Evolutionary conservation across 1,140 invertebrate species (phyloP).

Genomic region (Pseudomyrmex gracilis): DNA sequence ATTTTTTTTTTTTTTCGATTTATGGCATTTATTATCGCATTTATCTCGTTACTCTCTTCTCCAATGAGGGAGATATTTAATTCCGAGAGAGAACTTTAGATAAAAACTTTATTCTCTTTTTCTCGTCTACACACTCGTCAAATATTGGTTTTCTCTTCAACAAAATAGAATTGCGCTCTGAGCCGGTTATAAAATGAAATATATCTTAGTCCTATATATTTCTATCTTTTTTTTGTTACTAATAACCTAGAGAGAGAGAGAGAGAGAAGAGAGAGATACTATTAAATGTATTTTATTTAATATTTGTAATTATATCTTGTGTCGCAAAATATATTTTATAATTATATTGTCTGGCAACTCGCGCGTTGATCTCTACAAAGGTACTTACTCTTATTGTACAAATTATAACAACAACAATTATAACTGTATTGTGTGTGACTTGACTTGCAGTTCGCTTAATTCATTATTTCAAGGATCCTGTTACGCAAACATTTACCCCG

Average conservation of each 20-base stretch:
- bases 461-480: constrained; percentile 32
- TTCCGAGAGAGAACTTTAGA: neutral
- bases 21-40: too few species aligned
- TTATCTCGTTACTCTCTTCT: neutral
- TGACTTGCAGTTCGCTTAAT: constrained; percentile 22
- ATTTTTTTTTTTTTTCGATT: neutral
- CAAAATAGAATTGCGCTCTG: neutral
- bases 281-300: too few species aligned
- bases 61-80: neutral
- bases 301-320: neutral
- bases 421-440: neutral
- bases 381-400: neutral
- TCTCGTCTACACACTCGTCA: neutral
- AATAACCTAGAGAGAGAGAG: too few species aligned
- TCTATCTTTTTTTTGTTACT: neutral
- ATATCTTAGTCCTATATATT: neutral
- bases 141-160: neutral
- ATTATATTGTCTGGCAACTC: neutral
- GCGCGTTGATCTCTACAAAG: neutral
- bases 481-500: constrained; percentile 4
- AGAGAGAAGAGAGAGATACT: too few species aligned
- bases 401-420: too few species aligned
- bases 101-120: neutral
- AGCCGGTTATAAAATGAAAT: neutral
- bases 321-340: neutral